Conservation (phyloP, 1,140 invertebrate genomes). For the Ips typographus region DNA sequence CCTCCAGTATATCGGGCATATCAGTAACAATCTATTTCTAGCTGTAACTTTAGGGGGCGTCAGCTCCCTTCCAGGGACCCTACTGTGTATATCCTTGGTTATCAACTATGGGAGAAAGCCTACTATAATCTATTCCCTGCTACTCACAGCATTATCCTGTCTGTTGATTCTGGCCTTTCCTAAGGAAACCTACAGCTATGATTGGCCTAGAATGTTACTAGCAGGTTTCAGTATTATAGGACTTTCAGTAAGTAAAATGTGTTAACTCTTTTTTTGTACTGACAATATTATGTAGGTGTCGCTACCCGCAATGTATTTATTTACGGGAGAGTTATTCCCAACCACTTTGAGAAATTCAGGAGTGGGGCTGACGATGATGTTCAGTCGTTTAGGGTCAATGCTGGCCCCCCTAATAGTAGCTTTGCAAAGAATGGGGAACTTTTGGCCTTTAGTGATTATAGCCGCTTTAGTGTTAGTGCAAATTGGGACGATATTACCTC, state of each 20-base stretch:
- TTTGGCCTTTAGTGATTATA: slow-evolving; percentile 62
- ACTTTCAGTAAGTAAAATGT: slow-evolving; percentile 58
- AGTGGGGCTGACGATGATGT: slow-evolving; percentile 62
- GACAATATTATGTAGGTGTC: slow-evolving; percentile 34
- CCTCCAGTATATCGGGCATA: slow-evolving; percentile 69
- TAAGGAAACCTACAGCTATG: slow-evolving; percentile 47
- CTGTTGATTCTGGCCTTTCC: slow-evolving; percentile 61
- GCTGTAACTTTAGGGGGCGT: slow-evolving; percentile 66
- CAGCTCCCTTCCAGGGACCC: slow-evolving; percentile 63
- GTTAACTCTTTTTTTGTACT: neutral
- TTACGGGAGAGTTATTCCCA: slow-evolving; percentile 68
- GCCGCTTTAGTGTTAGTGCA: slow-evolving; percentile 64
- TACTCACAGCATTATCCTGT: slow-evolving; percentile 61
- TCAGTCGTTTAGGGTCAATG: slow-evolving; percentile 67
- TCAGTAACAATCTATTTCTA: slow-evolving; percentile 69
- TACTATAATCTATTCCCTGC: slow-evolving; percentile 63
- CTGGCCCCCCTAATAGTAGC: slow-evolving; percentile 63
- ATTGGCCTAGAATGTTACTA: slow-evolving; percentile 58
- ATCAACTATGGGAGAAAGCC: slow-evolving; percentile 62
- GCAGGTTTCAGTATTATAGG: slow-evolving; percentile 67
- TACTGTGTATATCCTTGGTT: slow-evolving; percentile 66
- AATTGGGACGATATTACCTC: slow-evolving; percentile 60
- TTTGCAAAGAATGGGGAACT: slow-evolving; percentile 57
- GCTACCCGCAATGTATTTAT: slow-evolving; percentile 53
- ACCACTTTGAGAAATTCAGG: slow-evolving; percentile 67